Base-by-base conservation (phyloP, 2,113 vertebrate species). In the Ctenodactylus gundi region DNA sequence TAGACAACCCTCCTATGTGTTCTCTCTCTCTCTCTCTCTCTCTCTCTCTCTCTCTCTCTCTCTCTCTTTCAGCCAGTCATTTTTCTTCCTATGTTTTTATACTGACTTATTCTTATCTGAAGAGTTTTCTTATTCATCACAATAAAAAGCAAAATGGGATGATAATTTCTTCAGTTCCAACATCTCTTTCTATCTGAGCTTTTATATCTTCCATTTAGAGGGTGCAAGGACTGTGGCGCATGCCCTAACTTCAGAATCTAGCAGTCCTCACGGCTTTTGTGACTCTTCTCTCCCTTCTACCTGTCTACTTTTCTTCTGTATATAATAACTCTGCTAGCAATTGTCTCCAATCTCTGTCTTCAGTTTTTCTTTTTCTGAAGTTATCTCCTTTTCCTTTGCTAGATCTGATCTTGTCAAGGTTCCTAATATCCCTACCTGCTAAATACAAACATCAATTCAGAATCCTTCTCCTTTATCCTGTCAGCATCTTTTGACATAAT, bases 391-490 rank as follows among this genome's bases (percentile, higher is more conserved):
- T 64, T 53, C 13, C 3, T 65, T 87, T 21, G 51, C 34, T 76
- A 39, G 6, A 78, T 31, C 17, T 67, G 34, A 55, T 60, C 21
- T 65, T 90, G 34, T 65, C 64, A 93, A 80, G 13, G 7, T 84
- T 88, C 23, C 46, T 0, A 8, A 39, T n/a, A n/a, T 68, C 14
- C 62, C n/a, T 36, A 49, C 34, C 20, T 57, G 4, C 31, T 92
- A 88, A 92, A 81, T 85, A 23, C 57, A 84, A 83, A 89, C 70
- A 68, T 91, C 31, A 87, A 76, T 85, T 53, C 21, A 39, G 12
- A 62, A 5, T 21, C 17, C 11, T 72, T 85, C 68, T 76, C 51
- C 76, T 87, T 81, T 81, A 70, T 46, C 9, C 44, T 62, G 34
- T 77, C 57, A 94, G 62, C 72, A 82, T 41, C 36, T 87, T 62